phyloP scores from a whole-genome alignment of 2,888 invertebrate genomes.

The Zeuzera pyrina region DNA sequence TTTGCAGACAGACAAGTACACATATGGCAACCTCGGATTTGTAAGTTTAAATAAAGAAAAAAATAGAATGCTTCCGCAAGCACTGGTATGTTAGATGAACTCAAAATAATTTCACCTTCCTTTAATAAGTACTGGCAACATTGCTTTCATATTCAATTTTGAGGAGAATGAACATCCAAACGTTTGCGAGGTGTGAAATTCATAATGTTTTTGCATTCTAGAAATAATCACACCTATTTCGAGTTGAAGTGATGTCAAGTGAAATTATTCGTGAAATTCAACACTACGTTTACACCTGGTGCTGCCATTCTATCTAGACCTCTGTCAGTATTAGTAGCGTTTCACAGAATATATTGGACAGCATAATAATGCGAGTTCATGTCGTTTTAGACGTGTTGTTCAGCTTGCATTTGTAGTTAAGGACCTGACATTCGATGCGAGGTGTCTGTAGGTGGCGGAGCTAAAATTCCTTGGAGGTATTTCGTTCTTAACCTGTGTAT shows the following conservation, averaged over 20 bases:
- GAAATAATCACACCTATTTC: conserved; percentile 31
- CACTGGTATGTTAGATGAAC: too few relatives aligned
- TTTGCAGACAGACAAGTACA: too few relatives aligned
- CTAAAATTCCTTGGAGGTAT: conserved; percentile 32
- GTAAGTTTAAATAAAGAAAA: too few relatives aligned
- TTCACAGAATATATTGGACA: conserved; percentile 13
- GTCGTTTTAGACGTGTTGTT: conserved; percentile 26
- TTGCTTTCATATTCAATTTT: conserved; percentile 20
- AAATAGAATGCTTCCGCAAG: too few relatives aligned
- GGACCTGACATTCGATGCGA: conserved; percentile 30
- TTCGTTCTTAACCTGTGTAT: conserved; percentile 9
- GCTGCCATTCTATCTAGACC: conserved; percentile 20
- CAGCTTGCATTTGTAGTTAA: conserved; percentile 32
- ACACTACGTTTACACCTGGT: conserved; percentile 43
- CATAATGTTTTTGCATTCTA: conserved; percentile 32
- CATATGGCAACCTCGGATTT: too few relatives aligned
- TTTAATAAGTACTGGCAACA: too few relatives aligned
- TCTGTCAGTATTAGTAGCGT: conserved; percentile 4
- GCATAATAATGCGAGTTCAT: too few relatives aligned
- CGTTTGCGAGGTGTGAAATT: conserved; percentile 16
- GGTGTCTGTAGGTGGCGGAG: conserved; percentile 25
- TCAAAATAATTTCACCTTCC: too few relatives aligned
- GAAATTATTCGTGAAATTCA: conserved; percentile 50
- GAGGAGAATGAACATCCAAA: conserved; percentile 17
- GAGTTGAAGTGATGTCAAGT: conserved; percentile 34